Evolutionary conservation across 2,888 invertebrate genomes (phyloP).

Genomic region (Orthosia incerta): DNA sequence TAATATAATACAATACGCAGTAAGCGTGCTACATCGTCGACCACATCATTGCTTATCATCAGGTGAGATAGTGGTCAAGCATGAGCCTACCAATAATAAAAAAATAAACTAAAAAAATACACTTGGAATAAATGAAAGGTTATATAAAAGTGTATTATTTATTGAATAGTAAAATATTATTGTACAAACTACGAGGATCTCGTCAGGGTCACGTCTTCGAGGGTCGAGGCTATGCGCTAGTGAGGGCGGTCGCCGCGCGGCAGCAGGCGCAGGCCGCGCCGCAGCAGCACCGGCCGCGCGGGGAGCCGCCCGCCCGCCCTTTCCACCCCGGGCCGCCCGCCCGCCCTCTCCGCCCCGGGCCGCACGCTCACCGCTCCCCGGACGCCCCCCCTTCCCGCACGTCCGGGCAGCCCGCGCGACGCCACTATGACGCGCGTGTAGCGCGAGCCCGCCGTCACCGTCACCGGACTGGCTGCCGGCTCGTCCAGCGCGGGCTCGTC

Average conservation of each 20-base stretch:
- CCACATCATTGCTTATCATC: too few species aligned
- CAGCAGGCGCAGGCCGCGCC: conserved; percentile 38
- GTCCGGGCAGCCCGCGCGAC: conserved; percentile 59
- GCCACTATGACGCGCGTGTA: conserved; percentile 62
- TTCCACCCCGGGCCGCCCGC: conserved; percentile 10
- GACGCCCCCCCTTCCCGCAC: conserved; percentile 34
- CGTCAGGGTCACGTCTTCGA: too few species aligned
- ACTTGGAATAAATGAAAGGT: too few species aligned
- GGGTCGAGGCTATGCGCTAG: background rate
- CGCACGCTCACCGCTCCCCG: conserved; percentile 75
- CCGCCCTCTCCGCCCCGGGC: conserved; percentile 37
- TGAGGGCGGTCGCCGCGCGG: background rate
- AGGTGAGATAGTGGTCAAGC: too few species aligned
- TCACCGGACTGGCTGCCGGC: conserved; percentile 38
- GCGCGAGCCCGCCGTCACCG: conserved; percentile 49
- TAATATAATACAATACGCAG: too few species aligned
- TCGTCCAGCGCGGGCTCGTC: conserved; percentile 77
- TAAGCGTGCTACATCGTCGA: too few species aligned
- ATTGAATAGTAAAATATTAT: too few species aligned
- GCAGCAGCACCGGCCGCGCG: conserved; percentile 49
- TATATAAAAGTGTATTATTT: too few species aligned
- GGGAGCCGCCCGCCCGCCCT: background rate
- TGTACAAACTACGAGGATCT: too few species aligned
- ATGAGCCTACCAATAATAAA: too few species aligned
- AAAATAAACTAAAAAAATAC: too few species aligned